These are phyloP conservation scores for Typhlichthys eigenmanni DNA, from an alignment of 2,797 vertebrate genomes.

Conservation along the genomic window DNA sequence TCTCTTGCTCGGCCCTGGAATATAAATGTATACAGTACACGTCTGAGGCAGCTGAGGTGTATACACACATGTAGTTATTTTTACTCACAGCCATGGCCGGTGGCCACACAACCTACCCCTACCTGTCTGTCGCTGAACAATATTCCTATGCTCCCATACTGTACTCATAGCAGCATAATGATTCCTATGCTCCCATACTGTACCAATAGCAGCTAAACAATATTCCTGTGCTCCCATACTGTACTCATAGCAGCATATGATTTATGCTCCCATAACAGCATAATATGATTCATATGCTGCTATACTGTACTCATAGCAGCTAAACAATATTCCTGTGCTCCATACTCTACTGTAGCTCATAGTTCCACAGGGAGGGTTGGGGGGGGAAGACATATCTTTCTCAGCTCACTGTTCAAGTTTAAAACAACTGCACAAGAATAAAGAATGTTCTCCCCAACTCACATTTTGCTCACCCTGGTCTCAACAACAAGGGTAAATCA, in stretches of 20 bases:
- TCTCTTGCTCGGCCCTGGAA: conserved; percentile 52
- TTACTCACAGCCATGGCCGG: conserved; percentile 32
- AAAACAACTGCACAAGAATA: no score
- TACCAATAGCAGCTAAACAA: neutral
- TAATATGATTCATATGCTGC: no score
- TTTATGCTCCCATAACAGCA: no score
- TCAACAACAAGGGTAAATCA: neutral
- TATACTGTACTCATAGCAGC: no score
- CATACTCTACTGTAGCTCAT: no score
- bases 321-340: no score
- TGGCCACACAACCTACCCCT: conserved; percentile 38
- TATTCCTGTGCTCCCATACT: conserved; percentile 1
- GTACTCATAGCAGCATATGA: no score
- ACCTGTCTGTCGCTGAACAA: conserved; percentile 8
- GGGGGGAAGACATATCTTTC: neutral
- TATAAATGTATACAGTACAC: conserved; percentile 39
- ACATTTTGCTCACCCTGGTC: no score
- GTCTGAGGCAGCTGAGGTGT: conserved; percentile 54
- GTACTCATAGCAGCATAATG: no score
- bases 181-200: no score
- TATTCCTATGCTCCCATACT: conserved; percentile 1
- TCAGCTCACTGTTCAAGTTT: conserved; percentile 14
- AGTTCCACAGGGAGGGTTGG: no score
- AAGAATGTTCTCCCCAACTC: no score
- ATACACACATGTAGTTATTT: conserved; percentile 65